Evolutionary conservation across 1,140 invertebrate genomes (phyloP).

Genomic region (Nasonia giraulti): DNA sequence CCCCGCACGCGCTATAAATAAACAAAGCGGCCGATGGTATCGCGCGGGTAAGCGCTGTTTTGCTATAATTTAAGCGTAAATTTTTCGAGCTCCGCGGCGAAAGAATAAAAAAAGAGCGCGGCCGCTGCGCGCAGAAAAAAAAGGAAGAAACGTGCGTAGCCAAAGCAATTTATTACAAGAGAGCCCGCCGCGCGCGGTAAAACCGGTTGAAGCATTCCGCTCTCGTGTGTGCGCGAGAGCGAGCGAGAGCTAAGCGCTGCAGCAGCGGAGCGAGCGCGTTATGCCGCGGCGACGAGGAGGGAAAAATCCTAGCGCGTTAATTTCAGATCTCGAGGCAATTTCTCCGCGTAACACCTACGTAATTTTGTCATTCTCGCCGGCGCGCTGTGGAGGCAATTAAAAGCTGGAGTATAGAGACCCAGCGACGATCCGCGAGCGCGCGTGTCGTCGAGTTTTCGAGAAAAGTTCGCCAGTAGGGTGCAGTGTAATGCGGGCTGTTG

Average conservation of each 20-base stretch:
- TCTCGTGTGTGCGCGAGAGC: neutral
- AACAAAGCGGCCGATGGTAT: conserved; percentile 29
- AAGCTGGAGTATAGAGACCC: conserved; percentile 18
- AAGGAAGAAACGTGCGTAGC: conserved; percentile 15
- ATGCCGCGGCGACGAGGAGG: neutral
- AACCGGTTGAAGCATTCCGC: conserved; percentile 43
- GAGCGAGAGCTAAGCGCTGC: neutral
- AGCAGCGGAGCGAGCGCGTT: neutral
- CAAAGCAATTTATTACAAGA: conserved; percentile 47
- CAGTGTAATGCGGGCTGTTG: conserved; percentile 26
- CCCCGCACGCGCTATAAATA: neutral
- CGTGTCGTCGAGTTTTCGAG: conserved; percentile 26
- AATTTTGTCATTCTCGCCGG: conserved; percentile 45
- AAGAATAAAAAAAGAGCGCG: neutral
- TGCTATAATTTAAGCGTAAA: conserved; percentile 44
- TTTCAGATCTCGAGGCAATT: conserved; percentile 40
- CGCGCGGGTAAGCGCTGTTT: conserved; percentile 26
- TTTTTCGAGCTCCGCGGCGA: conserved; percentile 28
- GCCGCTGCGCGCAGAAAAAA: neutral
- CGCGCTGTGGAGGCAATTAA: conserved; percentile 13
- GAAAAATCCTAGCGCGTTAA: conserved; percentile 37
- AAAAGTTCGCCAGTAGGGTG: conserved; percentile 24
- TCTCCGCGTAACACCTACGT: conserved; percentile 50
- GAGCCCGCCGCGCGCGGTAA: conserved; percentile 23
- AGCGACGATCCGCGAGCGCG: conserved; percentile 9